Percentiles rank a stretch among this genome's conserved stretches.
Conservation (phyloP, 1,140 invertebrate species). For the Drosophila auraria region DNA sequence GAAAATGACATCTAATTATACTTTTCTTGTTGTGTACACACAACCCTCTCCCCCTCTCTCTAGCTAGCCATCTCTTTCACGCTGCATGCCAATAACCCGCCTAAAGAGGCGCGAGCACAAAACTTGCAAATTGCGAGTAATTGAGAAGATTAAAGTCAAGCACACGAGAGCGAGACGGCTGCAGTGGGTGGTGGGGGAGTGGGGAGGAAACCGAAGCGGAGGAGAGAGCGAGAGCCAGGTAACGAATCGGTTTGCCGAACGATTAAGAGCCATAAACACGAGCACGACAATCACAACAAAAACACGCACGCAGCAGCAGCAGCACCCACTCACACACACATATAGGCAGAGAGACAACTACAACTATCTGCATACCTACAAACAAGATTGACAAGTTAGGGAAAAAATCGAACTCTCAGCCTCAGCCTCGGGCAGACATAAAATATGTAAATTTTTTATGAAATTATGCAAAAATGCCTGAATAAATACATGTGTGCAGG, state of each 20-base stretch:
- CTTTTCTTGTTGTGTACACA: slow-evolving; percentile 37
- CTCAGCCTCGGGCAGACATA: slow-evolving; percentile 44
- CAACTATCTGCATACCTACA: slow-evolving; percentile 56
- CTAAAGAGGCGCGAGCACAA: slow-evolving; percentile 48
- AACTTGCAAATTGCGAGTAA: slow-evolving; percentile 84
- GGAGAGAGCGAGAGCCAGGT: slow-evolving; percentile 48
- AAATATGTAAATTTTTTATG: slow-evolving; percentile 74
- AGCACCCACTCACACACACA: slow-evolving; percentile 49
- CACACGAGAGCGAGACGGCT: slow-evolving; percentile 53
- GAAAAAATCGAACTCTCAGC: slow-evolving; percentile 64
- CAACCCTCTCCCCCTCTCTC: slow-evolving; percentile 3
- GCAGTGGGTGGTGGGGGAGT: slow-evolving; percentile 8
- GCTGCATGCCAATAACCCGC: slow-evolving; percentile 38
- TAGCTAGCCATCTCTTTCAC: slow-evolving; percentile 15
- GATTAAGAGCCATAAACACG: slow-evolving; percentile 72
- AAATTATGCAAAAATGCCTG: slow-evolving; percentile 77
- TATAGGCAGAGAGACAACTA: slow-evolving; percentile 30
- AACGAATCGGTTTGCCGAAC: slow-evolving; percentile 70
- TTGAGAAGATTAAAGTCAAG: slow-evolving; percentile 84
- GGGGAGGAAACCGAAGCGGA: neutral
- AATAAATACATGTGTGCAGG: slow-evolving; percentile 42
- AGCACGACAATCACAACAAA: slow-evolving; percentile 71
- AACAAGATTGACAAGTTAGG: slow-evolving; percentile 71
- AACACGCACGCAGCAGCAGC: slow-evolving; percentile 28
- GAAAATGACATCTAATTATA: slow-evolving; percentile 46